Evolutionary conservation across 2,113 vertebrate genomes (phyloP).

Genomic region (Siniperca knerii): DNA sequence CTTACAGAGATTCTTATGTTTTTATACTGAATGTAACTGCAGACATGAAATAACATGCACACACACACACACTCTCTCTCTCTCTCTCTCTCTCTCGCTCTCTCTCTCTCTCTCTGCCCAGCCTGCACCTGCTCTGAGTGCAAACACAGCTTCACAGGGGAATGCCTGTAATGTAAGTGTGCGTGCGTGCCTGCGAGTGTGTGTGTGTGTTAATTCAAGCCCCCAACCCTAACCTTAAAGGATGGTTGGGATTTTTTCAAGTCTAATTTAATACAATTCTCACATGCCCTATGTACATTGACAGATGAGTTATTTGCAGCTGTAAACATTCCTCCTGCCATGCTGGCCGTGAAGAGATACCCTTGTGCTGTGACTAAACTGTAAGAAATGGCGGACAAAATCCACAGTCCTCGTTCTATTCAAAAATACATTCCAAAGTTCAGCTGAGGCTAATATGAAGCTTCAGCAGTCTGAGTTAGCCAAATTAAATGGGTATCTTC

Average conservation of each 20-base stretch:
- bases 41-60: constrained; percentile 16
- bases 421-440: neutral
- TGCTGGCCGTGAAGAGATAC: neutral
- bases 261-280: neutral
- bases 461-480: neutral
- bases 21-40: neutral
- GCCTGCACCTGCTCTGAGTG: constrained; percentile 57
- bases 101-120: neutral
- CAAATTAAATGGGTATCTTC: neutral
- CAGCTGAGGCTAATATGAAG: no score
- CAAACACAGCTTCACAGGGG: constrained; percentile 43
- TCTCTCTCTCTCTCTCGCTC: neutral
- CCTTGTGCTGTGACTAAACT: neutral
- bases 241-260: neutral
- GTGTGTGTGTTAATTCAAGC: neutral
- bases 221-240: neutral
- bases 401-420: neutral
- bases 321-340: neutral
- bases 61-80: neutral
- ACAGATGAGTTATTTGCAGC: neutral
- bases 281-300: neutral
- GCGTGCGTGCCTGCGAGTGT: constrained; percentile 10
- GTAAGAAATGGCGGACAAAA: neutral
- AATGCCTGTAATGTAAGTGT: constrained; percentile 50
- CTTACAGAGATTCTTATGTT: neutral